Evolutionary conservation across 2,797 vertebrate species (phyloP).

Genomic region (Girardinus metallicus): DNA sequence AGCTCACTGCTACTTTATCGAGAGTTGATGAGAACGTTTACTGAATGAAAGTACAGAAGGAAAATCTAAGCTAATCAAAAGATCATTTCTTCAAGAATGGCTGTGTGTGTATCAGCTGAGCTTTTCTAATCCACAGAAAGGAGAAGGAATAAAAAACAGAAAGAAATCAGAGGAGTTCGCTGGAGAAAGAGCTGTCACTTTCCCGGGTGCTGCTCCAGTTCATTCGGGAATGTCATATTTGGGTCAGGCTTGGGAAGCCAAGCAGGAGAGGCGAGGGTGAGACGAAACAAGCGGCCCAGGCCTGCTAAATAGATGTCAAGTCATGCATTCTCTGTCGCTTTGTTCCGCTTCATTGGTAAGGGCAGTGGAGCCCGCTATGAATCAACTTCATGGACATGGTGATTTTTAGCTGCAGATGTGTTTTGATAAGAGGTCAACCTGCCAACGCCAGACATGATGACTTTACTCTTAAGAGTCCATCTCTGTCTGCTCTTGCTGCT

Average conservation of each 20-base stretch:
- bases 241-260: constrained; percentile 68
- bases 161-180: constrained; percentile 9
- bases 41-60: constrained; percentile 28
- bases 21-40: constrained; percentile 34
- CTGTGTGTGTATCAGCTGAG: constrained; percentile 39
- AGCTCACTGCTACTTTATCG: constrained; percentile 53
- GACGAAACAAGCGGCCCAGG: constrained; percentile 49
- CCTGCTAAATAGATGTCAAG: constrained; percentile 58
- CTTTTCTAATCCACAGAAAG: constrained; percentile 12
- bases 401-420: constrained; percentile 59
- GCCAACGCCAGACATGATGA: constrained; percentile 26
- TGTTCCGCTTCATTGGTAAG: constrained; percentile 58
- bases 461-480: constrained; percentile 20
- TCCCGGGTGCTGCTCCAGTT: constrained; percentile 44
- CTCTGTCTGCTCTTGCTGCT: constrained; percentile 6
- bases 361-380: constrained; percentile 39
- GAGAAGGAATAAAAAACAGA: constrained; percentile 5
- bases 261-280: constrained; percentile 55
- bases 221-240: constrained; percentile 59
- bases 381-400: constrained; percentile 38
- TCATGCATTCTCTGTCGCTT: constrained; percentile 63
- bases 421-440: constrained; percentile 35
- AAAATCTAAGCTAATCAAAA: constrained; percentile 43
- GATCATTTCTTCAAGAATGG: constrained; percentile 39
- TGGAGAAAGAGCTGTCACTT: constrained; percentile 40